These are phyloP conservation scores for Scomber colias DNA, from an alignment of 2,113 vertebrate genomes.

Conservation along the genomic window DNA sequence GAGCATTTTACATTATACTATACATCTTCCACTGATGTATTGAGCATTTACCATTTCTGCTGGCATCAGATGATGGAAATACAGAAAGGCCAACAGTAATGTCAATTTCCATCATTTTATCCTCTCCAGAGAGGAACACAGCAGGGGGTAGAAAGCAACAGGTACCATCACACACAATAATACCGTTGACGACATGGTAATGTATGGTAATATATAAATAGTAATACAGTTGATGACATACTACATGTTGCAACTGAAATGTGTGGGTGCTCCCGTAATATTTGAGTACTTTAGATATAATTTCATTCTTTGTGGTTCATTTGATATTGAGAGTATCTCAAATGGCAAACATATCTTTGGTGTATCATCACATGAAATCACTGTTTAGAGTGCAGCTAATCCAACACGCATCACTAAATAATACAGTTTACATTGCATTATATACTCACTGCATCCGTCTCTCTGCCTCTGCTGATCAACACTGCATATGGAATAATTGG, in stretches of 20 bases:
- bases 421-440: background rate
- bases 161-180: too few species aligned
- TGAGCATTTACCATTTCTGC: background rate
- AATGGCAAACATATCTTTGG: background rate
- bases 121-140: too few species aligned
- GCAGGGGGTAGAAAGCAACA: too few species aligned
- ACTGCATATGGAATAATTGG: slow-evolving; percentile 18
- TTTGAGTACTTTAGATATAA: background rate
- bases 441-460: background rate
- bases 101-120: too few species aligned
- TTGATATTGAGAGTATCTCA: slow-evolving; percentile 2
- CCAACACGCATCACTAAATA: slow-evolving; percentile 11
- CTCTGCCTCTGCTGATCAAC: background rate
- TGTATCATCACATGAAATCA: background rate
- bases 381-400: slow-evolving; percentile 8
- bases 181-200: too few species aligned
- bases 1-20: background rate
- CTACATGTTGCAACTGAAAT: too few species aligned
- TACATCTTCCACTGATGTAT: background rate
- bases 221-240: too few species aligned
- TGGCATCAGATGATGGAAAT: too few species aligned
- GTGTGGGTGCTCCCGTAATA: background rate
- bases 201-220: too few species aligned
- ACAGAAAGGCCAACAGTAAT: too few species aligned
- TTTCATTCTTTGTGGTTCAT: background rate